These are phyloP conservation scores for Myoxocephalus aenaeus DNA, from an alignment of 2,797 vertebrate species.

Conservation along the genomic window DNA sequence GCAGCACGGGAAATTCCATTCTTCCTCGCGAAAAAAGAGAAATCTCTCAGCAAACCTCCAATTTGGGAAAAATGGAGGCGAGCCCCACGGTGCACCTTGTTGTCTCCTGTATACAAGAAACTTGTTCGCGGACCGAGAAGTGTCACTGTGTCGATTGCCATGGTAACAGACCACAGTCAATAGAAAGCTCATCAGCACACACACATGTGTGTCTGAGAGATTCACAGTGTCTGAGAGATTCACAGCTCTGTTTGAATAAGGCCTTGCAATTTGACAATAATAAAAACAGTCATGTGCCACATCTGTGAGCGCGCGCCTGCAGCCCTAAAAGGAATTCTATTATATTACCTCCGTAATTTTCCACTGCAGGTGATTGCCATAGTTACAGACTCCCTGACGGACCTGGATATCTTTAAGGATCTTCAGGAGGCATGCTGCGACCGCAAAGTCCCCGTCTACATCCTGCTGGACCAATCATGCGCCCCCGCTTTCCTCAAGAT, in stretches of 20 bases:
- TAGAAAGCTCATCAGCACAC: conserved; percentile 73
- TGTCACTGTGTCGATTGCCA: conserved; percentile 72
- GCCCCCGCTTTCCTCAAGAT: conserved; percentile 91
- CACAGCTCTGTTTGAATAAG: conserved; percentile 67
- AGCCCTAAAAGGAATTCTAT: conserved; percentile 67
- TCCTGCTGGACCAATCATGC: conserved; percentile 91
- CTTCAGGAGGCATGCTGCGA: conserved; percentile 90
- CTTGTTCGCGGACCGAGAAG: conserved; percentile 81
- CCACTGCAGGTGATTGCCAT: conserved; percentile 94
- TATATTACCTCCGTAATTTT: conserved; percentile 71
- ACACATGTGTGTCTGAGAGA: conserved; percentile 53
- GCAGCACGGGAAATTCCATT: conserved; percentile 64
- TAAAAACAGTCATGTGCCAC: conserved; percentile 69
- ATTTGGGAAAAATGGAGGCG: conserved; percentile 32
- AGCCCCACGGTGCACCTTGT: conserved; percentile 55
- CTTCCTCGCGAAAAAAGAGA: conserved; percentile 43
- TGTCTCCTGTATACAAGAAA: conserved; percentile 67
- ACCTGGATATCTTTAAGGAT: conserved; percentile 95
- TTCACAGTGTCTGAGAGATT: conserved; percentile 69
- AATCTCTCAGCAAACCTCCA: conserved; percentile 17
- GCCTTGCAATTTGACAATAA: conserved; percentile 72
- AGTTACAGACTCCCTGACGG: conserved; percentile 96
- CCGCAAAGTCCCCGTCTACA: conserved; percentile 91
- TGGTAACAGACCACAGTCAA: conserved; percentile 79
- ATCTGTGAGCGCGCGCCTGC: conserved; percentile 53